Base-by-base conservation (phyloP, 1,140 invertebrate genomes). In the Vanessa tameamea region DNA sequence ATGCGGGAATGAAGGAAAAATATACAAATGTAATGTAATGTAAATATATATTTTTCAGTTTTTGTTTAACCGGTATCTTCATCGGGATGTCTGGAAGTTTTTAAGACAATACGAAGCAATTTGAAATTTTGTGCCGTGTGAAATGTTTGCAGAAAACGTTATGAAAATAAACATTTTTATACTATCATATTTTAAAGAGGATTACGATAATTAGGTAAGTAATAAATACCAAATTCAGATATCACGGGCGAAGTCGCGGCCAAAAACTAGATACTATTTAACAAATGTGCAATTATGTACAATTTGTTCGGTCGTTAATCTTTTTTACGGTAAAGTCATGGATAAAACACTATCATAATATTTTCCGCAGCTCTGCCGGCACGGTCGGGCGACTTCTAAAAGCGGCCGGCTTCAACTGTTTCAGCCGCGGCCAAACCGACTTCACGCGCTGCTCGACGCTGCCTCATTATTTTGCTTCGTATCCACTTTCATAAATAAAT, bases 391-490 rank as follows among this genome's bases (percentile, higher is more conserved):
- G 26, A 68, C 51, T 68, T 68, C 12, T 51, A 68, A 68, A 68
- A 68, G 50, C 51, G 14, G 11, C 55, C 65, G 53, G 48, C 50
- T 68, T 51, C 65, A 55, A 43, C 47, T 65, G 51, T 55, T 53
- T 66, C 16, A 53, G 48, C 23, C 51, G 9, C 64, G 50, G 65
- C 65, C 23, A 59, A 7, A 68, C 65, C n/a, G 51, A 20, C 31
- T 47, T 68, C 65, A 26, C 65, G 31, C 16, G 50, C 51, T 43
- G 26, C 51, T 20, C 31, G 26, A 55, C 65, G 65, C 59, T 59
- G 48, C 75, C 53, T 78, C 81, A 66, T 73, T 73, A 73, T 73
- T 73, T 67, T 67, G 64, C 64, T 57, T 68, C 65, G 57, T 59
- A 65, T 47, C 71, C 64, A 43, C 64, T 31, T 16, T n/a, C 64